phyloP scores from a whole-genome alignment of 2,888 invertebrate genomes.

The Lamellibrachia columna region DNA sequence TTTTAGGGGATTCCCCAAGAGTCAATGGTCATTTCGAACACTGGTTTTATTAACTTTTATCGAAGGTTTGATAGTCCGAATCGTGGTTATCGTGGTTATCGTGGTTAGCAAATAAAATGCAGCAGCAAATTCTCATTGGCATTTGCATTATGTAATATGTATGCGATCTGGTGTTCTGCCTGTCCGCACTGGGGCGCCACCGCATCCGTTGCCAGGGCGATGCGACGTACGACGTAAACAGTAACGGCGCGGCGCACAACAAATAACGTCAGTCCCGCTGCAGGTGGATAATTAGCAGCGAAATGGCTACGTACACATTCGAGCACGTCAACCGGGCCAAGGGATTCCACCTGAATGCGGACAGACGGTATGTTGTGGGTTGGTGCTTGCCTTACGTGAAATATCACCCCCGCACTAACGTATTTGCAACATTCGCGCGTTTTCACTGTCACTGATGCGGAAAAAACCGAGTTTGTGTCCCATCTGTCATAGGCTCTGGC shows the following conservation, averaged over 20 bases:
- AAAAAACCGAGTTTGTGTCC: not conserved
- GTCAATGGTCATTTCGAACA: too few relatives aligned
- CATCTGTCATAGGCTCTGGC: not conserved
- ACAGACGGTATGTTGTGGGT: conserved; percentile 35
- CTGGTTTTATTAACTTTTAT: too few relatives aligned
- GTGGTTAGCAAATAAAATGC: too few relatives aligned
- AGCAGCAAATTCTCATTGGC: not conserved
- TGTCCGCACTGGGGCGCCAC: not conserved
- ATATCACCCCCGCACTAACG: not conserved
- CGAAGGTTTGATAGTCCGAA: too few relatives aligned
- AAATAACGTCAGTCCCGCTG: not conserved
- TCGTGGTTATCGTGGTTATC: too few relatives aligned
- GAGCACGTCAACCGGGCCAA: conserved; percentile 44
- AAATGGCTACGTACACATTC: conserved; percentile 43
- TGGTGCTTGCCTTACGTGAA: not conserved
- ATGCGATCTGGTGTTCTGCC: not conserved
- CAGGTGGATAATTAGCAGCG: conserved; percentile 6
- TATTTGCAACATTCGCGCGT: not conserved
- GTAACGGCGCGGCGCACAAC: not conserved
- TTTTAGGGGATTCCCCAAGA: too few relatives aligned
- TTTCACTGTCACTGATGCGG: not conserved
- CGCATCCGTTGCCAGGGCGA: not conserved
- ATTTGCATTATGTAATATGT: not conserved
- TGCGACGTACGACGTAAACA: conserved; percentile 11
- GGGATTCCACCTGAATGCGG: conserved; percentile 44